Base-by-base conservation (phyloP, 2,797 vertebrate genomes). In the Scolopax bukidnonensis region DNA sequence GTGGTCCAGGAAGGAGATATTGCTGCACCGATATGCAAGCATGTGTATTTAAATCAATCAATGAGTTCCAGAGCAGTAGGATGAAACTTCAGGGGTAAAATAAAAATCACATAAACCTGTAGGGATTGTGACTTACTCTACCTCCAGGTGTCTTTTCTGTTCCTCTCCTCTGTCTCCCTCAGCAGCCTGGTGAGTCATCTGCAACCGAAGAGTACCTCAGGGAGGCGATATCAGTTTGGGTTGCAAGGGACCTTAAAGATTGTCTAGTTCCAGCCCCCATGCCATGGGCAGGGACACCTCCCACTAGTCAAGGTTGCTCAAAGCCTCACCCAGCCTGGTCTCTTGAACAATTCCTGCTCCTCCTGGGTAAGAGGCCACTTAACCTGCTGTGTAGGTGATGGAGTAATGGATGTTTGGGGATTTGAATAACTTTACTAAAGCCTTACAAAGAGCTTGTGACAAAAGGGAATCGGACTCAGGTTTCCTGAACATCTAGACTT, bases 141-240 rank as follows among this genome's bases (percentile, higher is more conserved):
- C 5, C 24, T 83, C 25, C 24, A 41, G 57, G 28, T 12, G 47
- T 11, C n/a, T 71, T 36, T 59, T 79, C 57, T 59, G 71, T 63
- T 89, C 64, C 23, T 86, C 73, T 90, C 59, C 80, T 82, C n/a
- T 64, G 90, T 43, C 76, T 95, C 77, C 59, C 80, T 90, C 80
- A 79, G 67, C 57, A 90, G 76, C 71, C 48, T 79, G 59, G 95
- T 88, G 90, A 71, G 68, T n/a, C 43, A 83, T 63, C 73, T 75
- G 63, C 51, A 59, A 23, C 25, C 50, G 43, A 24, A 48, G 25
- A 80, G 23, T 40, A 30, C 28, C 25, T 17, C 23, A 25, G 56
- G 33, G n/a, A 61, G 16, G 32, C 14, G 47, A 43, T 41, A 38
- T 0, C 3, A 16, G 36, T 18, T 38, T 16, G 11, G 59, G 24